Evolutionary conservation across 2,113 vertebrate genomes (phyloP), one percentile per base, ranked within the genome.

Genomic region (Sphyrna mokarran): DNA sequence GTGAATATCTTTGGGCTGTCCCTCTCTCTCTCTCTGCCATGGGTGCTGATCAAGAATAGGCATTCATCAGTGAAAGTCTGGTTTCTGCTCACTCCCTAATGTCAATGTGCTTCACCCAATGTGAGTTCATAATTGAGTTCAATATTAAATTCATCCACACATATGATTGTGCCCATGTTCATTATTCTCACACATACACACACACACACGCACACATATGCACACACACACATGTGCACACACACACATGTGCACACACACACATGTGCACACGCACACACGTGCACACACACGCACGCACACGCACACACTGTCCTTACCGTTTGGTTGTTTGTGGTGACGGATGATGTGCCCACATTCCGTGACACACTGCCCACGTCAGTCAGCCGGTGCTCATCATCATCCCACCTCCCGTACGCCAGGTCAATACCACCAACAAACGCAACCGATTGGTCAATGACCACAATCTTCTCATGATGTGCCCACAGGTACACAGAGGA

Each of bases 381-480:
- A 0, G 98, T 99, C 96, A 99, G 98, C 10, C 99, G 98, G 96
- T 99, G 99, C 9, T 99, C 98, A 0, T 96, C 43, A 95, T 99
- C 99, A 13, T 99, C 99, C 99, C 99, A 99, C 91, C 99, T 98
- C 7, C 99, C 99, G 0, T 99, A 99, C 0, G 99, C 99, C 96
- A 99, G 96, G 97, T 99, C 99, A 0, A 99, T 99, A 91, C 99
- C 99, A 0, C 99, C 99, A 91, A 99, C 98, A 1, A 99, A 99
- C 0, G 98, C 99, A 96, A 99, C 97, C 0, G 98, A 99, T 93
- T 99, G 99, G 97, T 99, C 99, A 0, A 99, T 96, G 0, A 99
- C 97, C 23, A 99, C 97, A 0, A 99, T 97, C 96, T 99, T 99
- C 97, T 99, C 99, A 0, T 99, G 99, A 96, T 99, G 99, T 9